Evolutionary conservation across 2,113 vertebrate species (phyloP).

Genomic region (Bombycilla garrulus): DNA sequence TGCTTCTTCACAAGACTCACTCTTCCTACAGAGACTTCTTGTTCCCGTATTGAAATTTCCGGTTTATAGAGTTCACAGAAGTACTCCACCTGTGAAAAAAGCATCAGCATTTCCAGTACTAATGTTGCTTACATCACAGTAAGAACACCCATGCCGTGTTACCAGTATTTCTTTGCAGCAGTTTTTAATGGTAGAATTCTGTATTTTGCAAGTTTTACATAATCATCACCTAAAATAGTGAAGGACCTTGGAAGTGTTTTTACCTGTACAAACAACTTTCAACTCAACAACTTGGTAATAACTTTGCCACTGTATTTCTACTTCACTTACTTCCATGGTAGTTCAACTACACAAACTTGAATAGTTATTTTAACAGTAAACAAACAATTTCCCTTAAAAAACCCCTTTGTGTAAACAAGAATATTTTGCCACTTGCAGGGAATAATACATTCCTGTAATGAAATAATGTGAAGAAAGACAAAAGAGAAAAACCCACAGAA

Average conservation of each 20-base stretch:
- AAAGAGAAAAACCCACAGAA: neutral
- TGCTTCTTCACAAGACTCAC: conserved; percentile 79
- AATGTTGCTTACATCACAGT: neutral
- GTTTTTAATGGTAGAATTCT: neutral
- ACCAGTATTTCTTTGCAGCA: neutral
- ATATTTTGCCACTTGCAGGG: neutral
- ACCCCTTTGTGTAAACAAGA: rapidly evolving
- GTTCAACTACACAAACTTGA: neutral
- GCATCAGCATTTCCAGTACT: neutral
- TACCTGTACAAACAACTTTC: neutral
- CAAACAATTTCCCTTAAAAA: neutral
- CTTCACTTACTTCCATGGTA: neutral
- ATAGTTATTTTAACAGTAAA: neutral
- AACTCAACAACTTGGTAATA: neutral
- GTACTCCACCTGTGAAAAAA: conserved; percentile 80
- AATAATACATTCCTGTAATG: neutral
- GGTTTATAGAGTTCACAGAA: conserved; percentile 94
- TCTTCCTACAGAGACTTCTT: conserved; percentile 86
- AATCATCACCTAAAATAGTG: neutral
- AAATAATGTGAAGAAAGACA: neutral
- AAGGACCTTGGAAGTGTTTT: neutral
- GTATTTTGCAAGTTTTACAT: neutral
- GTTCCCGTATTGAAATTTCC: conserved; percentile 80
- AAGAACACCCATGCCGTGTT: neutral
- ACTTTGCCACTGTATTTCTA: neutral